A percentile compares a stretch with the other conserved stretches of the same genome.
Evolutionary conservation across 2,888 invertebrate species (phyloP).

Genomic region (Macrophya alboannulata): DNA sequence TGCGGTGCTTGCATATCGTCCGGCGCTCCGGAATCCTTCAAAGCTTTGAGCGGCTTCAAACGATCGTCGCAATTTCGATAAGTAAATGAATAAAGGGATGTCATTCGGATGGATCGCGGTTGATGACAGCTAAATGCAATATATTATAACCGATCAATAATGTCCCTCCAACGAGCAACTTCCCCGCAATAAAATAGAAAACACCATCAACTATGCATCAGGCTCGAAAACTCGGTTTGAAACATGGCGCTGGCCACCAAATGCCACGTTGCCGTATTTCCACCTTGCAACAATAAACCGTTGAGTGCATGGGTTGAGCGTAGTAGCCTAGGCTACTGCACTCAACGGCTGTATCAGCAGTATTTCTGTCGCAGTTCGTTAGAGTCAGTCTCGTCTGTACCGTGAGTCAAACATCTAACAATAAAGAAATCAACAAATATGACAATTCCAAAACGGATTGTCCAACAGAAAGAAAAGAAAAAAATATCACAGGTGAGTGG

Average conservation of each 20-base stretch:
- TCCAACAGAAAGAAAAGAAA: neutral
- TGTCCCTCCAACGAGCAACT: slow-evolving; percentile 44
- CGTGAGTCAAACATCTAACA: neutral
- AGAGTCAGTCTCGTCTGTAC: neutral
- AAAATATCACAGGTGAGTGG: neutral
- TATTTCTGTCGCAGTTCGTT: neutral
- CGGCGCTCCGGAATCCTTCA: neutral
- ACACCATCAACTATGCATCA: slow-evolving; percentile 67
- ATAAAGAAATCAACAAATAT: neutral
- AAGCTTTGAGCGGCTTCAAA: neutral
- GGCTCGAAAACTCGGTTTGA: slow-evolving; percentile 62
- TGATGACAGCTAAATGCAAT: slow-evolving; percentile 57
- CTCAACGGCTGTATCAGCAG: neutral
- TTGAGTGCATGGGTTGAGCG: too few relatives aligned
- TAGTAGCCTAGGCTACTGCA: too few relatives aligned
- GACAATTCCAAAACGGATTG: neutral
- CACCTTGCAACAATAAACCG: neutral
- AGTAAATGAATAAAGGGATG: neutral
- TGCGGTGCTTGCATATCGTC: neutral
- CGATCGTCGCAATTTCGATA: neutral
- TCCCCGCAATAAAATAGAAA: slow-evolving; percentile 63
- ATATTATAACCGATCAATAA: slow-evolving; percentile 64
- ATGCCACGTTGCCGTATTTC: slow-evolving; percentile 57
- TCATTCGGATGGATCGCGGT: neutral
- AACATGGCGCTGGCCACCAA: slow-evolving; percentile 55